Evolutionary conservation across 2,888 invertebrate species (phyloP).

Genomic region (Andrena marginata): DNA sequence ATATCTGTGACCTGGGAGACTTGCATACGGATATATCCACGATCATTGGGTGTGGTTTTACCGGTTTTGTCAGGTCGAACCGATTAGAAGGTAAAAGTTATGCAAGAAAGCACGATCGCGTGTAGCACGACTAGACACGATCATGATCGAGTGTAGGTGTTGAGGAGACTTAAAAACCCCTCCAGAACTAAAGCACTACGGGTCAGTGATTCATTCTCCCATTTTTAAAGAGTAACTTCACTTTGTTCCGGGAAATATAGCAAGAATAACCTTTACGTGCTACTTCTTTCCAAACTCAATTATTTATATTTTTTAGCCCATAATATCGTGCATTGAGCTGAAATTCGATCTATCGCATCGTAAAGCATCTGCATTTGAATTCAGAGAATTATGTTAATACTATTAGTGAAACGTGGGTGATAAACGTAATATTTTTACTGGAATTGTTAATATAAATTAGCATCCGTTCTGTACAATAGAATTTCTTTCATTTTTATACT

Average conservation of each 20-base stretch:
- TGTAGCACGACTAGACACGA: constrained; percentile 55
- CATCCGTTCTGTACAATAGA: neutral
- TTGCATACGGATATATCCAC: constrained; percentile 52
- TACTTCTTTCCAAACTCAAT: neutral
- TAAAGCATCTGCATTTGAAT: no score
- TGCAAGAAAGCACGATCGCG: constrained; percentile 72
- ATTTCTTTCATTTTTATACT: neutral
- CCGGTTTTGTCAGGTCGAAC: constrained; percentile 78
- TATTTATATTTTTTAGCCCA: no score
- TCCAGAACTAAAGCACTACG: neutral
- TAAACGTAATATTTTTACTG: neutral
- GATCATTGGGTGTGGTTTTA: constrained; percentile 81
- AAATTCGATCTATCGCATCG: no score
- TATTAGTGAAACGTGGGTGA: no score
- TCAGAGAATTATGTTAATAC: no score
- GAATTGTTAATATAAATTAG: neutral
- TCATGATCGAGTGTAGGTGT: constrained; percentile 61
- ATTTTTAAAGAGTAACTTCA: constrained; percentile 11
- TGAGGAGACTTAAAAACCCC: constrained; percentile 26
- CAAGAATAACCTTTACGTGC: neutral
- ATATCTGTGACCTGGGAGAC: constrained; percentile 43
- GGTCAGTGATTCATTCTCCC: constrained; percentile 48
- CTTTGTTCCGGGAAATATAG: constrained; percentile 1
- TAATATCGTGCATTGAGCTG: no score
- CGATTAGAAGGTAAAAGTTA: constrained; percentile 79